A percentile compares a stretch with the other conserved stretches of the same genome.
phyloP scores from a whole-genome alignment of 2,888 invertebrate genomes.

The Eilema sororculum region DNA sequence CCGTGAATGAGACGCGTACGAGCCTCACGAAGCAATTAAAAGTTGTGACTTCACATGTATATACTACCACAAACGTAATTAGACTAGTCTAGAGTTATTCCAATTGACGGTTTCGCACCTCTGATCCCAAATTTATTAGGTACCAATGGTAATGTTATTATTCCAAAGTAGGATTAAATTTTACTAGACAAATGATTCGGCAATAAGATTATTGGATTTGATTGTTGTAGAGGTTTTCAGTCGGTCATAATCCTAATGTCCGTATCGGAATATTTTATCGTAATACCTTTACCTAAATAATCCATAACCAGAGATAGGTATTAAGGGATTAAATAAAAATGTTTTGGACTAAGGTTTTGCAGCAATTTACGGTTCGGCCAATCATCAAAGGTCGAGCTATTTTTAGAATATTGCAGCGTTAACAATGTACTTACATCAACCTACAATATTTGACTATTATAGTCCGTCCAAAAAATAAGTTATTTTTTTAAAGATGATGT shows the following conservation, averaged over 20 bases:
- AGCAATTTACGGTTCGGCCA: too few relatives aligned
- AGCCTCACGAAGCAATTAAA: constrained; percentile 72
- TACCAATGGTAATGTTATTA: constrained; percentile 3
- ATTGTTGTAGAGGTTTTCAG: constrained; percentile 7
- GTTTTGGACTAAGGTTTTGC: too few relatives aligned
- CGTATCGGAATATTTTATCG: neutral
- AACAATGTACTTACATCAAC: too few relatives aligned
- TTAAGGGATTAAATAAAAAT: too few relatives aligned
- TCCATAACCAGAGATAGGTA: too few relatives aligned
- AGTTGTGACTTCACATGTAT: constrained; percentile 56
- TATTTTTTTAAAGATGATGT: too few relatives aligned
- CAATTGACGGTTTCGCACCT: constrained; percentile 18
- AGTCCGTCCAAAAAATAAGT: too few relatives aligned
- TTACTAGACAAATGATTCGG: neutral
- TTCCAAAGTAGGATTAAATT: neutral
- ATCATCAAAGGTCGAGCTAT: too few relatives aligned
- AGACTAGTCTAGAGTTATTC: constrained; percentile 44
- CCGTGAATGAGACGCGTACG: constrained; percentile 59
- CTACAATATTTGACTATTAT: too few relatives aligned
- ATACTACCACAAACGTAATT: constrained; percentile 55
- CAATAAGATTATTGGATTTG: constrained; percentile 5
- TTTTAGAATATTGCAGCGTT: too few relatives aligned
- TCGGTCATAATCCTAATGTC: neutral
- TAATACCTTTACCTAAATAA: too few relatives aligned
- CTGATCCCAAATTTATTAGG: neutral